phyloP scores from a whole-genome alignment of 2,888 invertebrate species.

The Sarcophaga subvicina region DNA sequence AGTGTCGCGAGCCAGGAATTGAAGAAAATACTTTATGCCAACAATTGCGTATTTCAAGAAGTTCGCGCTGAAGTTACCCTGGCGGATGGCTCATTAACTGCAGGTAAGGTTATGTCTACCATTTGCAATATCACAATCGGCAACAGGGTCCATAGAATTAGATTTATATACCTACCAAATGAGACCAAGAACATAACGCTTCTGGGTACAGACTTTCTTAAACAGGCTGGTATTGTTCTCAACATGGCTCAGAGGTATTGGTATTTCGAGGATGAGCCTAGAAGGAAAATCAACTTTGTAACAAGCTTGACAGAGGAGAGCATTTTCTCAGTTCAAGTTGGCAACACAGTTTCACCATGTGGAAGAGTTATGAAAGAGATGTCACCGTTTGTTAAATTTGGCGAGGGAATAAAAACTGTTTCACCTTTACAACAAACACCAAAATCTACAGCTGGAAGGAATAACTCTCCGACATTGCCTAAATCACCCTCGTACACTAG shows the following conservation, averaged over 20 bases:
- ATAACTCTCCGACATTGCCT: not conserved
- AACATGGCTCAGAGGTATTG: slow-evolving; percentile 29
- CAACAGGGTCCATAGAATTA: not conserved
- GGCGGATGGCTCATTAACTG: slow-evolving; percentile 54
- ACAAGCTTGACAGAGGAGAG: not conserved
- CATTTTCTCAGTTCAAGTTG: slow-evolving; percentile 39
- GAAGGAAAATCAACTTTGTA: slow-evolving; percentile 45
- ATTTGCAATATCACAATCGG: slow-evolving; percentile 33
- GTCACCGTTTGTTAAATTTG: slow-evolving; percentile 31
- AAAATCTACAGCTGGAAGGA: not conserved
- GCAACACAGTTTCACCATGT: slow-evolving; percentile 17
- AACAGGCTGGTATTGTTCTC: slow-evolving; percentile 19
- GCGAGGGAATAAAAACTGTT: slow-evolving; percentile 5
- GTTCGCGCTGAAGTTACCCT: slow-evolving; percentile 19
- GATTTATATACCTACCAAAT: slow-evolving; percentile 12
- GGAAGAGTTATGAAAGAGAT: slow-evolving; percentile 25
- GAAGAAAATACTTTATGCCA: slow-evolving; percentile 27
- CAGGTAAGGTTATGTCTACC: slow-evolving; percentile 5
- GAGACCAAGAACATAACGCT: slow-evolving; percentile 10
- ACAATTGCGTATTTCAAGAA: slow-evolving; percentile 54
- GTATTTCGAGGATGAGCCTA: slow-evolving; percentile 43
- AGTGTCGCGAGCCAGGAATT: slow-evolving; percentile 37
- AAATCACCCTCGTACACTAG: slow-evolving; percentile 15
- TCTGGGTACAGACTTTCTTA: slow-evolving; percentile 3
- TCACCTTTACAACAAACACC: slow-evolving; percentile 2